Evolutionary conservation across 2,888 invertebrate genomes (phyloP), one percentile per base, ranked within the genome.

Genomic region (Diaperis boleti): DNA sequence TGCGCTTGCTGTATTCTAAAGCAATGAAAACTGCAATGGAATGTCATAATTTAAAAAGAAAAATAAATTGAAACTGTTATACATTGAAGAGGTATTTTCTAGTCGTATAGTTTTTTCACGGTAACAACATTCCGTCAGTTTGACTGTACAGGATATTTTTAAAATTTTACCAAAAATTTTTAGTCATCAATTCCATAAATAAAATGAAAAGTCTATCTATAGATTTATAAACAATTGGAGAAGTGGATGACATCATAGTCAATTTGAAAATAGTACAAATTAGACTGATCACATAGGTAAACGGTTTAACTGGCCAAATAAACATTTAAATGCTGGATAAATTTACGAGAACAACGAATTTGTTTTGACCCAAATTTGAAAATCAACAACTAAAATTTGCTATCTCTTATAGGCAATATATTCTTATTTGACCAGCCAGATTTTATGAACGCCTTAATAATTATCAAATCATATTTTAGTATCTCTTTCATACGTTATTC

Each of bases 401-500:
- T 33, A 11, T 1, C n/a, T 14, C 31, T 47, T 31, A 13, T 10
- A 8, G 47, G 14, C 31, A 29, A 2, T 11, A 31, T 39, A 39
- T 39, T 15, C 39, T 39, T 39, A 10, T 39, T 39, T 39, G 3
- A 39, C 7, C 7, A 13, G 6, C 6, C n/a, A 18, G 2, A 26
- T 33, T 45, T 29, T 14, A 33, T 49, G 47, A 10, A 33, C 17
- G 47, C 17, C 33, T 42, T 31, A 6, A 50, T 45, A 45, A 45
- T 29, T 29, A 45, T 52, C 52, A 22, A 39, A 39, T 39, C 37
- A 39, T 37, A 37, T 52, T 52, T 52, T 52, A 52, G 11, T 52
- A 20, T 22, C 52, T 52, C 8, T 17, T n/a, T 10, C 45, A 45
- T 49, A 49, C 17, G n/a, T 49, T 49, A 35, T 49, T 49, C 33